phyloP scores from a whole-genome alignment of 2,113 vertebrate species.

The Oenanthe melanoleuca region DNA sequence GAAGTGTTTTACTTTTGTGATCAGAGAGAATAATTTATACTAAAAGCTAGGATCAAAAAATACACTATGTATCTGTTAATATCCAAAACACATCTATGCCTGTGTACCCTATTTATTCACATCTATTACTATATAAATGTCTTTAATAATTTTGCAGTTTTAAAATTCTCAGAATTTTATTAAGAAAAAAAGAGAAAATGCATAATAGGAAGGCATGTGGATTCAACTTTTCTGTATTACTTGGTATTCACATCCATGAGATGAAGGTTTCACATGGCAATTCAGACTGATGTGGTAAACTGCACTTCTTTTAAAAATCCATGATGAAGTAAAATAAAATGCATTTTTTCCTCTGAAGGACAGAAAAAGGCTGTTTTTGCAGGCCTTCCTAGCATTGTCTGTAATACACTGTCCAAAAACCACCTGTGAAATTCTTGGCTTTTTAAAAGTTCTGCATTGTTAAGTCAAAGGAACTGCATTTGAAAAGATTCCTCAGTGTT shows the following conservation, averaged over 20 bases:
- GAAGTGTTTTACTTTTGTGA: not conserved
- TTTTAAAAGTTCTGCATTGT: not conserved
- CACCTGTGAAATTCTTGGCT: not conserved
- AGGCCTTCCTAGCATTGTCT: not conserved
- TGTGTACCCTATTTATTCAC: not conserved
- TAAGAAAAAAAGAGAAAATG: not conserved
- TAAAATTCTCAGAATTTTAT: not conserved
- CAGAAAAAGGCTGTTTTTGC: not conserved
- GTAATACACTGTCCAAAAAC: not conserved
- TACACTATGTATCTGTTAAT: not conserved
- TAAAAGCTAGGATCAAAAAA: not conserved
- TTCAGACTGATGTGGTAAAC: not conserved
- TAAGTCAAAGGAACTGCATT: not conserved
- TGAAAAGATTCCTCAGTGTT: not conserved
- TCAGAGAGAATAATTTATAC: not conserved
- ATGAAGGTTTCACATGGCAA: not conserved
- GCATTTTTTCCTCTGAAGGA: not conserved
- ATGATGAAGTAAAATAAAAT: not conserved
- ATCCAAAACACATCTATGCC: not conserved
- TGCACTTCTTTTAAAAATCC: not conserved
- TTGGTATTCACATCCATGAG: not conserved
- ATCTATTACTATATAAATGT: not conserved
- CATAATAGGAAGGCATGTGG: fast-evolving
- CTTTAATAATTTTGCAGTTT: not conserved
- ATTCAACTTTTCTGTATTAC: not conserved